A percentile compares a stretch with the other conserved stretches of the same genome.
These are phyloP conservation scores for Caenorhabditis inopinata DNA, from an alignment of 1,140 invertebrate genomes.

Conservation along the genomic window DNA sequence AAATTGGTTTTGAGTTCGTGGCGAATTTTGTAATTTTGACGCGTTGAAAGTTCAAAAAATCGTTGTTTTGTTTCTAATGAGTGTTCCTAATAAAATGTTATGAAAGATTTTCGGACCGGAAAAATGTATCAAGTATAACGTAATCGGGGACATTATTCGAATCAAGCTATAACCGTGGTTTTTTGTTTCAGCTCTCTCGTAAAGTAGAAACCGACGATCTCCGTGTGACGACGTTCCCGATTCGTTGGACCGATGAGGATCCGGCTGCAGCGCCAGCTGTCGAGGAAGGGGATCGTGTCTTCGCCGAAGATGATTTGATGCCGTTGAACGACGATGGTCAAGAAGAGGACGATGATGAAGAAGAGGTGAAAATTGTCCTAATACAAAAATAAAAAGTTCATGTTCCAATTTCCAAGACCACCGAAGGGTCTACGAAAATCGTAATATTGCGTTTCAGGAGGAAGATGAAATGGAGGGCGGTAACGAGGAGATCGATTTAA, in stretches of 20 bases:
- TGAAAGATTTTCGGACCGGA: no score
- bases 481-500: background rate
- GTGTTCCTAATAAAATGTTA: no score
- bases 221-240: constrained; percentile 57
- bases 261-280: constrained; percentile 26
- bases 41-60: no score
- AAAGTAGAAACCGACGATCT: constrained; percentile 54
- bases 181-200: constrained; percentile 40
- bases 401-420: background rate
- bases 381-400: background rate
- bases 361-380: background rate
- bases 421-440: background rate
- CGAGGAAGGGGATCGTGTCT: background rate
- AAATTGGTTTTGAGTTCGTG: no score
- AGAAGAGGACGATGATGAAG: constrained; percentile 29
- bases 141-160: no score
- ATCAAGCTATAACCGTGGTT: background rate
- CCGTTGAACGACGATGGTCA: background rate
- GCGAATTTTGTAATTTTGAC: no score
- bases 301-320: constrained; percentile 35
- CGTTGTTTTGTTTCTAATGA: no score
- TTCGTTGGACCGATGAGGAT: constrained; percentile 57
- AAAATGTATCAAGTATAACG: no score
- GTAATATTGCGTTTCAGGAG: background rate
- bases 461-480: constrained; percentile 6